Conservation (phyloP, 2,888 invertebrate species). For the Phragmatobia fuliginosa region DNA sequence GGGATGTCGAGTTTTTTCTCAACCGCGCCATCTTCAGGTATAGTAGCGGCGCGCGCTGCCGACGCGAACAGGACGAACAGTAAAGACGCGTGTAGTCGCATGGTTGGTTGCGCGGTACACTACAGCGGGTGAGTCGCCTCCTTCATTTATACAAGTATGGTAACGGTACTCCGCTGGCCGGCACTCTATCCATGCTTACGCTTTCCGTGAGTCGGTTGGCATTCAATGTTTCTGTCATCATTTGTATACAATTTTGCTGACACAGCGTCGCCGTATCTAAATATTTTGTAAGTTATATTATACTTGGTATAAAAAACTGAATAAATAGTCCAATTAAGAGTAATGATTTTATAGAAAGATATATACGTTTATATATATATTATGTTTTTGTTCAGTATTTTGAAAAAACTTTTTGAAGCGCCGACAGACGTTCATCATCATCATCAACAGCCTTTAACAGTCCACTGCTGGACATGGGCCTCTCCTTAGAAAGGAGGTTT, state of each 20-base stretch:
- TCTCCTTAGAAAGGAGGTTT: no score
- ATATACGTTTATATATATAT: not conserved
- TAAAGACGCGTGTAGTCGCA: constrained; percentile 74
- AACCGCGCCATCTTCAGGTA: constrained; percentile 49
- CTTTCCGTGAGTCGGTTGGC: constrained; percentile 58
- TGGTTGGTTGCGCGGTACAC: constrained; percentile 68
- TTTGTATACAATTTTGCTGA: constrained; percentile 71
- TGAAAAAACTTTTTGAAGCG: not conserved
- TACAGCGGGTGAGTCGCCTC: constrained; percentile 60
- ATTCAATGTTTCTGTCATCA: constrained; percentile 78
- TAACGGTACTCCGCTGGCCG: constrained; percentile 74
- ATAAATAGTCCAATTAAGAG: not conserved
- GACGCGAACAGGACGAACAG: constrained; percentile 67
- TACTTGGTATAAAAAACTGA: not conserved
- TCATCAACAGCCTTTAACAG: no score
- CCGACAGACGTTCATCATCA: not conserved
- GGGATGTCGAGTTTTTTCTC: constrained; percentile 37
- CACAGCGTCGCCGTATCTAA: constrained; percentile 38
- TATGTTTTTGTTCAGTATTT: not conserved
- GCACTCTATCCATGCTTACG: constrained; percentile 64
- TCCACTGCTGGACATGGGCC: no score
- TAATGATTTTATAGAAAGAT: not conserved
- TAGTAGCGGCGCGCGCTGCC: constrained; percentile 69
- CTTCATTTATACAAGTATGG: constrained; percentile 72
- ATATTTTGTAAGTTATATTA: not conserved